Evolutionary conservation across 2,113 vertebrate genomes (phyloP).

Genomic region (Rafetus swinhoei): DNA sequence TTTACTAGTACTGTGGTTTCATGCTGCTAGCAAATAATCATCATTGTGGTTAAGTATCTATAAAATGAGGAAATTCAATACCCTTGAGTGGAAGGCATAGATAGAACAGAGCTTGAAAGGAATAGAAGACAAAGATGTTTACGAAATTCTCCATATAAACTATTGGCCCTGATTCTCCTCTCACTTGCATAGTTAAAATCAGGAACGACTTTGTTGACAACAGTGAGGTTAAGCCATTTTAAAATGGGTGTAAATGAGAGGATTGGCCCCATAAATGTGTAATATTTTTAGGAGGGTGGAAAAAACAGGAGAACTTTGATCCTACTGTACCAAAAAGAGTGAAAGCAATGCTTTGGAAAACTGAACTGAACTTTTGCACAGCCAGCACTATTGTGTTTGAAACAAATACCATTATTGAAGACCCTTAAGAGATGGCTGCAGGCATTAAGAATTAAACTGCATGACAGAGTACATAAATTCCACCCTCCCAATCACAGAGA

Average conservation of each 20-base stretch:
- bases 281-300: neutral
- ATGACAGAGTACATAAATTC: neutral
- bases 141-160: neutral
- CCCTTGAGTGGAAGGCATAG: neutral
- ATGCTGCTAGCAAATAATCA: neutral
- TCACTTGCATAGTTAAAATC: accelerated
- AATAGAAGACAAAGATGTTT: neutral
- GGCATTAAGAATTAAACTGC: neutral
- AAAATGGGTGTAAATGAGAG: accelerated
- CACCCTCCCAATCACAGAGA: neutral
- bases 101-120: neutral
- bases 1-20: neutral
- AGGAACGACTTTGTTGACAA: neutral
- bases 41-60: neutral
- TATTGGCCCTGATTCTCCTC: neutral
- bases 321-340: neutral
- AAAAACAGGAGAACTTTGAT: neutral
- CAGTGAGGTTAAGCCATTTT: neutral
- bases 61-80: neutral
- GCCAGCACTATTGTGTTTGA: neutral
- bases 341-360: neutral
- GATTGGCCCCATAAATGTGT: neutral
- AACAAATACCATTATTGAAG: neutral
- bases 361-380: neutral
- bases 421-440: neutral